phyloP scores from a whole-genome alignment of 92 coral and sea anemone species.

The Chrysogorgia sp. region DNA sequence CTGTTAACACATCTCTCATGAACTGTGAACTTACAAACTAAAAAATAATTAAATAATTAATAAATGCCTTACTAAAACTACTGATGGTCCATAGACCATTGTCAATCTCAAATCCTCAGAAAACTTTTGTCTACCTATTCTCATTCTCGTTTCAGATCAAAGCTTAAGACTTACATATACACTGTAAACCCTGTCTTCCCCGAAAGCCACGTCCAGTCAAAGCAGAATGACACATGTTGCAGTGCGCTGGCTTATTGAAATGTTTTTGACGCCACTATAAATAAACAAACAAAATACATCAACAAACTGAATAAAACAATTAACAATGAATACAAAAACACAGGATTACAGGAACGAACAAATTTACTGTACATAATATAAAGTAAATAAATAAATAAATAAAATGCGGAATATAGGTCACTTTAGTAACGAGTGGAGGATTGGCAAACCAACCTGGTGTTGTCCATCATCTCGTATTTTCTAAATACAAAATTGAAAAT shows the following conservation, averaged over 20 bases:
- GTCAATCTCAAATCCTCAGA: no score
- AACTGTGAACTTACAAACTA: slow-evolving; percentile 97
- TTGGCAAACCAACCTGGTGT: slow-evolving; percentile 73
- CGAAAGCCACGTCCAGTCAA: slow-evolving; percentile 82
- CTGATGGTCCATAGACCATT: not conserved
- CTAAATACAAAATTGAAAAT: slow-evolving; percentile 36
- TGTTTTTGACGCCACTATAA: slow-evolving; percentile 97
- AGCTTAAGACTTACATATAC: slow-evolving; percentile 77
- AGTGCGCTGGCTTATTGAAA: slow-evolving; percentile 90
- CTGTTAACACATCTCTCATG: slow-evolving; percentile 99
- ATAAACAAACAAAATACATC: not conserved
- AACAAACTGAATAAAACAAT: slow-evolving; percentile 1
- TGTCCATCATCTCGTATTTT: slow-evolving; percentile 99
- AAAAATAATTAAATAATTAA: not conserved
- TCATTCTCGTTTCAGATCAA: no score
- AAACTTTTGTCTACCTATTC: no score
- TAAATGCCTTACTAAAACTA: not conserved
- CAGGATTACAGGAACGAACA: not conserved
- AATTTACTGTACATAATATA: no score
- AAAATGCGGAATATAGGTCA: not conserved
- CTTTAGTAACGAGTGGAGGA: not conserved
- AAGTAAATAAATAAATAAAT: not conserved
- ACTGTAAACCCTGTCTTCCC: slow-evolving; percentile 96
- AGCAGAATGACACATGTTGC: slow-evolving; percentile 96
- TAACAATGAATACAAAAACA: slow-evolving; percentile 7